Evolutionary conservation across 2,113 vertebrate species (phyloP), one percentile per base, ranked within the genome.

Genomic region (Lampris incognitus): DNA sequence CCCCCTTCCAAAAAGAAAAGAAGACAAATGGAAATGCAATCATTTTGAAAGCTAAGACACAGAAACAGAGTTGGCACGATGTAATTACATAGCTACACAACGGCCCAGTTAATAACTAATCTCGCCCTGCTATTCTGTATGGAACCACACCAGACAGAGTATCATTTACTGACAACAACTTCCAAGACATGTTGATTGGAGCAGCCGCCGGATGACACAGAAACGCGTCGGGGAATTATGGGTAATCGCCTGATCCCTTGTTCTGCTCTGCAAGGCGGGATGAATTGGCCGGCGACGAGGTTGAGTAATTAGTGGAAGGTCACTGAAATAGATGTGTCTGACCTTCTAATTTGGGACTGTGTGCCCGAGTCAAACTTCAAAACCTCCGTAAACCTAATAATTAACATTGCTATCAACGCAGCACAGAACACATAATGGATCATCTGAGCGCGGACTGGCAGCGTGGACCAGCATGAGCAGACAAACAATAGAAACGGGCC

Each of bases 351-450:
- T 69, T 67, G 57, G 51, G 4, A 1, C 8, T 9, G 0, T 71
- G 5, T 74, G 69, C 71, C 57, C 24, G 68, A 38, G 62, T 78
- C 61, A 66, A 70, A 83, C 55, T 67, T 58, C 60, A 24, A 24
- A 24, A 24, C 81, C 59, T 57, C 61, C 4, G 48, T 72, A 66
- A 83, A 79, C 49, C 65, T 49, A 60, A 81, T 72, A 87, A 84
- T 87, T 87, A 85, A 76, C 67, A 83, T 80, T 80, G 52, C 50
- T 9, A 80, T 82, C 83, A 76, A 71, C 71, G 59, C 66, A 69
- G 74, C 64, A 49, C 74, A 71, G 61, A 69, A 85, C 49, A 64
- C 10, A 61, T 62, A 55, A 74, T 66, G 69, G 71, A 78, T 85
- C 76, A 88, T 87, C 77, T 72, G 77, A 55, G 49, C 69, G 57